Evolutionary conservation across 2,888 invertebrate genomes (phyloP).

Genomic region (Leptinotarsa juncta): DNA sequence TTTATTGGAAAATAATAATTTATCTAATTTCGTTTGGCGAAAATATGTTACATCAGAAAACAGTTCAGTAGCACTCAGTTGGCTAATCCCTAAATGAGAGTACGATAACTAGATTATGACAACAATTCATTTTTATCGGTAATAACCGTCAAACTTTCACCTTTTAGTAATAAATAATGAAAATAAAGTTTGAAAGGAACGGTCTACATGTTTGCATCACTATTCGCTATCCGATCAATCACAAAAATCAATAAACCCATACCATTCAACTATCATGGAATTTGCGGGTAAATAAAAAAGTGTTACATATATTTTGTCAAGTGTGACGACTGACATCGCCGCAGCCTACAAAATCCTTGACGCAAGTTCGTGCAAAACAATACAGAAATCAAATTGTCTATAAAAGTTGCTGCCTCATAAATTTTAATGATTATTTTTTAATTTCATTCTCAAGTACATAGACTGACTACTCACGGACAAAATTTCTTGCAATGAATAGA

Average conservation of each 20-base stretch:
- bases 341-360: neutral
- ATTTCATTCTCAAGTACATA: conserved; percentile 2
- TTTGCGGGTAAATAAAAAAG: neutral
- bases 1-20: too few species aligned
- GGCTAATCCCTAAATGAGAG: too few species aligned
- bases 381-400: neutral
- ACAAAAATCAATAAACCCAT: neutral
- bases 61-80: too few species aligned
- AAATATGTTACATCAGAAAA: too few species aligned
- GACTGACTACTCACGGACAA: neutral
- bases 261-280: neutral
- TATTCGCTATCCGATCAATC: neutral
- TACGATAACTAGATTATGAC: too few species aligned
- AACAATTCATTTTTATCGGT: too few species aligned
- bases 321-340: neutral
- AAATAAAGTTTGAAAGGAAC: too few species aligned
- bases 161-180: too few species aligned
- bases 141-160: too few species aligned
- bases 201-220: neutral
- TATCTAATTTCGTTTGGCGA: too few species aligned
- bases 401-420: neutral
- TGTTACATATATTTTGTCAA: neutral
- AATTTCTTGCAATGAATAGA: neutral
- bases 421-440: neutral
- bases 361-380: neutral